A percentile compares a stretch with the other conserved stretches of the same genome.
Conservation (phyloP, 2,113 vertebrate genomes). For the Melanotaenia duboulayi region DNA sequence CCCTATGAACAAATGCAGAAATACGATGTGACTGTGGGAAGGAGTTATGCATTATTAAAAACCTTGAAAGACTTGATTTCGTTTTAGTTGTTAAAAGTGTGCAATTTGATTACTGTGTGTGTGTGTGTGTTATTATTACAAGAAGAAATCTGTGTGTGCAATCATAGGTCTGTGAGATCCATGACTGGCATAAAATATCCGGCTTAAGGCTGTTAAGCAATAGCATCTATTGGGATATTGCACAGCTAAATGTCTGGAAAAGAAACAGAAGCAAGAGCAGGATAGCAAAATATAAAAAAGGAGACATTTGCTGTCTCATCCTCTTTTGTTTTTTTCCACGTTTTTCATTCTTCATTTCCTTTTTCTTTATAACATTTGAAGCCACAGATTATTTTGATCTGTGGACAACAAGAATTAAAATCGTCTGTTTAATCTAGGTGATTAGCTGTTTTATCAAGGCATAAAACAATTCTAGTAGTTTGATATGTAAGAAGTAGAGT, state of each 20-base stretch:
- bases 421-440: constrained; percentile 2
- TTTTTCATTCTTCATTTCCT: background rate
- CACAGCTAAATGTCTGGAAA: constrained; percentile 4
- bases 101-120: no score
- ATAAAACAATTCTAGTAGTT: constrained; percentile 2
- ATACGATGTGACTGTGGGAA: no score
- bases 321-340: no score
- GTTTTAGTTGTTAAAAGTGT: no score
- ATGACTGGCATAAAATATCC: constrained; percentile 27
- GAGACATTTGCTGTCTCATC: no score
- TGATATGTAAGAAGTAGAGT: constrained; percentile 35
- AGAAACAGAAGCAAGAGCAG: background rate
- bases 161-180: constrained; percentile 4
- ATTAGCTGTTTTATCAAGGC: constrained; percentile 13
- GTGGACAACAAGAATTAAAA: constrained; percentile 17
- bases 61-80: no score
- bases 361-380: background rate
- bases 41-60: no score
- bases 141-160: background rate
- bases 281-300: no score
- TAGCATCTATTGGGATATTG: background rate
- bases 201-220: background rate
- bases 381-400: constrained; percentile 20
- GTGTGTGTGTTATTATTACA: background rate
- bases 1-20: no score